Base-by-base conservation (phyloP, 2,797 vertebrate species). In the Acridotheres tristis region DNA sequence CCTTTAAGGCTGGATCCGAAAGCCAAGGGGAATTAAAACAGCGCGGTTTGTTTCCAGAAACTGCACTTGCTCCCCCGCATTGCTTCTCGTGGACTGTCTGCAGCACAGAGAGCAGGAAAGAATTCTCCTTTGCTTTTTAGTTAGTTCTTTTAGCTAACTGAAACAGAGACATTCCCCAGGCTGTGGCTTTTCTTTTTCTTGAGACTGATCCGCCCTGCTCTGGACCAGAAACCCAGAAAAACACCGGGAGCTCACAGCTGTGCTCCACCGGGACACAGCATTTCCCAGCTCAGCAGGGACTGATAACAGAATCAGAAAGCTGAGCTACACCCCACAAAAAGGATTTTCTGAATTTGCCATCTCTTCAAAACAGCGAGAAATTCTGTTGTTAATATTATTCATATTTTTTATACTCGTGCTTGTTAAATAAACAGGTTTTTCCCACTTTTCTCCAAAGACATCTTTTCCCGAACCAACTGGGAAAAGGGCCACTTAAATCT, bases 191-290 rank as follows among this genome's bases (percentile, higher is more conserved):
- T 66, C n/a, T 21, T 66, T 66, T 78, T 47, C 29, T 55, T 55
- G 22, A 30, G 32, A 17, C 9, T 26, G 4, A 32, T 55, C 14
- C 20, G 14, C 7, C 32, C 9, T 66, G 42, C 42, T 55, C 22
- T 32, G 51, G 22, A 47, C 17, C 32, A 42, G 32, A 66, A 57
- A 47, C 42, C 29, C 76, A 47, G 29, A 45, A 45, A 25, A 38
- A 7, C 40, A 54, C 8, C 0, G 1, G 20, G 59, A 45, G 40
- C 13, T 54, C 40, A 30, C 15, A 15, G 8, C 30, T 36, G 32
- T 9, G 13, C 13, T 16, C 27, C 40, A 65, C 7, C 0, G 0
- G 27, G 29, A 1, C 4, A 5, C 5, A 6, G 42, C n/a, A 47
- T 32, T 78, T 69, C 66, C 21, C n/a, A 45, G 18, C 8, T 4